Conservation (phyloP, 2,888 invertebrate species). For the Phoenoteleia sp. region DNA sequence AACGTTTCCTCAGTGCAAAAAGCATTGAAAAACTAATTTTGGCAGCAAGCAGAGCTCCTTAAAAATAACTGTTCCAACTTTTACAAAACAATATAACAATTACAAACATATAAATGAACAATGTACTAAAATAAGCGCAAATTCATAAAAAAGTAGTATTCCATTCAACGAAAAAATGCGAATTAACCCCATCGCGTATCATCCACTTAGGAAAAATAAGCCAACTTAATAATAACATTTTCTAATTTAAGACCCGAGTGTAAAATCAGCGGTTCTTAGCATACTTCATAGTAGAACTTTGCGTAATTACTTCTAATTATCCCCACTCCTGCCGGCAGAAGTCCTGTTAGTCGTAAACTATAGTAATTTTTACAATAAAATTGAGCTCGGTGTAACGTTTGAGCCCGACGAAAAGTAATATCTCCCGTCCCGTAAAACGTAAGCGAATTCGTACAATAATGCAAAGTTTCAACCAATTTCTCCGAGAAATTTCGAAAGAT, state of each 20-base stretch:
- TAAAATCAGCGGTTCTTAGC: conserved; percentile 46
- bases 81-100: too few relatives aligned
- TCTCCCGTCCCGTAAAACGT: conserved; percentile 69
- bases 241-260: conserved; percentile 34
- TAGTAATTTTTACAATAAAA: conserved; percentile 63
- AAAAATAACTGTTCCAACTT: too few relatives aligned
- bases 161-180: not conserved
- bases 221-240: conserved; percentile 43
- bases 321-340: conserved; percentile 10
- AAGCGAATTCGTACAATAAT: conserved; percentile 69
- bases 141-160: too few relatives aligned
- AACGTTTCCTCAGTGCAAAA: too few relatives aligned
- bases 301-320: conserved; percentile 62
- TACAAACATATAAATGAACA: too few relatives aligned
- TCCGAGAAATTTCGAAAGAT: conserved; percentile 66
- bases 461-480: conserved; percentile 71
- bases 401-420: conserved; percentile 66
- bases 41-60: too few relatives aligned
- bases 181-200: not conserved
- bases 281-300: conserved; percentile 47
- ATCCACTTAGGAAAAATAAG: conserved; percentile 22
- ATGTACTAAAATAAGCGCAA: too few relatives aligned
- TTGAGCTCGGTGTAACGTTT: conserved; percentile 62
- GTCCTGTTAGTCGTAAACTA: conserved; percentile 62
- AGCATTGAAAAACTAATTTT: too few relatives aligned